Evolutionary conservation across 2,797 vertebrate genomes (phyloP).

Genomic region (Meda fulgida): DNA sequence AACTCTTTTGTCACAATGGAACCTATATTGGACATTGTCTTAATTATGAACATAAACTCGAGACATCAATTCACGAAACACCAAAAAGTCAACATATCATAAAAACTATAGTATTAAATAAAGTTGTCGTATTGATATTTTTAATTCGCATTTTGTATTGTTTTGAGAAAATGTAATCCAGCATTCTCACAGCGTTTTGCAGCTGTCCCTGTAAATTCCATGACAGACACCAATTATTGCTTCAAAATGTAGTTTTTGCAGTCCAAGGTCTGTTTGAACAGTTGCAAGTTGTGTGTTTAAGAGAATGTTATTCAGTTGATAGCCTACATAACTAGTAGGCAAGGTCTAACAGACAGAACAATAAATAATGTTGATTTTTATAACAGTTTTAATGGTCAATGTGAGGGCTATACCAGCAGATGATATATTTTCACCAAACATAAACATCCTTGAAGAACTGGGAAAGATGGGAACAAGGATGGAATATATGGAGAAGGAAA

Average conservation of each 20-base stretch:
- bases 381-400: constrained; percentile 24
- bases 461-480: constrained; percentile 17
- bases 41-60: too few species aligned
- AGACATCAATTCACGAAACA: too few species aligned
- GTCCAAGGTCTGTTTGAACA: constrained; percentile 33
- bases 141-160: neutral
- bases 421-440: constrained; percentile 30
- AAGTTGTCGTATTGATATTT: too few species aligned
- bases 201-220: neutral
- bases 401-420: constrained; percentile 8
- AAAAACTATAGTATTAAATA: too few species aligned
- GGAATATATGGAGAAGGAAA: constrained; percentile 11
- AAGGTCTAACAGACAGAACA: neutral
- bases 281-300: constrained; percentile 5
- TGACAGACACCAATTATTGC: neutral
- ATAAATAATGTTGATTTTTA: constrained; percentile 5
- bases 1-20: too few species aligned
- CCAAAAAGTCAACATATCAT: too few species aligned
- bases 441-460: constrained; percentile 40
- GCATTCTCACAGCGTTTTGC: neutral
- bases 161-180: neutral
- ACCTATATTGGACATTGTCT: too few species aligned
- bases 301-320: neutral
- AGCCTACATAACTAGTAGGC: neutral
- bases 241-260: neutral